These are phyloP conservation scores for Pampusana beccarii DNA, from an alignment of 2,113 vertebrate species.

Conservation along the genomic window DNA sequence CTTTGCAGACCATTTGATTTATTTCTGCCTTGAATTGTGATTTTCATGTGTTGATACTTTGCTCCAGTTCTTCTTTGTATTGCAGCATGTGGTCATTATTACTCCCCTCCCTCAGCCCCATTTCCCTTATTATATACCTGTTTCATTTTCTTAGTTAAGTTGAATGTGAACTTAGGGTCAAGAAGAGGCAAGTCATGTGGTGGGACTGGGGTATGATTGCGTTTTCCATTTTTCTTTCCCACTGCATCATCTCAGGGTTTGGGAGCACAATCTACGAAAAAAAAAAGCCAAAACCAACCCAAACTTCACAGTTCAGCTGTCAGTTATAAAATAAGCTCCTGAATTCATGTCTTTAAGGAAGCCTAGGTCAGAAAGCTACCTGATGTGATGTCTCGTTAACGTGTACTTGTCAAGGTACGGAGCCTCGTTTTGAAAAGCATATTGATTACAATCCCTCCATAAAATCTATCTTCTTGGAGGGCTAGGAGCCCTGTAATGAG, in stretches of 20 bases:
- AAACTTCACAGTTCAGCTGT: constrained; percentile 53
- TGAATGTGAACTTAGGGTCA: constrained; percentile 57
- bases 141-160: constrained; percentile 63
- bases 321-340: background rate
- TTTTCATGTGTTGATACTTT: constrained; percentile 53
- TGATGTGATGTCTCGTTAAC: background rate
- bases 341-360: constrained; percentile 37
- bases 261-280: background rate
- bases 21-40: constrained; percentile 42
- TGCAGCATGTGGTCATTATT: constrained; percentile 47
- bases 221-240: constrained; percentile 52
- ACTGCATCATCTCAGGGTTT: constrained; percentile 1
- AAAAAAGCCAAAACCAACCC: too few species aligned
- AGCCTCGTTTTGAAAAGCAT: background rate
- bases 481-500: background rate
- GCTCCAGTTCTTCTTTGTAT: constrained; percentile 35
- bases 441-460: background rate
- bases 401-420: background rate
- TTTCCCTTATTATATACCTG: constrained; percentile 44
- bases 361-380: background rate
- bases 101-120: background rate
- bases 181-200: constrained; percentile 50
- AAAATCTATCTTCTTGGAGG: background rate
- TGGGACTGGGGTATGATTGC: constrained; percentile 22
- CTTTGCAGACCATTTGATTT: constrained; percentile 36